These are phyloP conservation scores for Drosophila kanapiae DNA, from an alignment of 1,140 invertebrate species.

Conservation along the genomic window DNA sequence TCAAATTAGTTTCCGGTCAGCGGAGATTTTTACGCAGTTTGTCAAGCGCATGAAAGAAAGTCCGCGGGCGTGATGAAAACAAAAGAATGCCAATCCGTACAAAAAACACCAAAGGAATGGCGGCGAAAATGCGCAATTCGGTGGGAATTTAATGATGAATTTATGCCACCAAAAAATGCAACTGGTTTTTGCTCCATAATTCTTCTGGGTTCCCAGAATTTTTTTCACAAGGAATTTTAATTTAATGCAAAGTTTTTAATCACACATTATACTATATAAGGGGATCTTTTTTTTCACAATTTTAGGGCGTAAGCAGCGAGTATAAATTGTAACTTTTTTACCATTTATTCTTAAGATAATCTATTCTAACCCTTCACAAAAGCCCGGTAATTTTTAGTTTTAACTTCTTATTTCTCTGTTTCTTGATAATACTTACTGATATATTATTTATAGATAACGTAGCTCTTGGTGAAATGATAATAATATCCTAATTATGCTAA, in stretches of 20 bases:
- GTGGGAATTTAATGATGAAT: constrained; percentile 18
- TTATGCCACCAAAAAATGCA: constrained; percentile 9
- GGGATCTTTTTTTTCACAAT: too few relatives aligned
- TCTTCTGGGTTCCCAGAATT: neutral
- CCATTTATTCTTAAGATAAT: neutral
- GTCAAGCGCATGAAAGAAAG: constrained; percentile 61
- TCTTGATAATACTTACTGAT: neutral
- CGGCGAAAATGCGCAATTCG: constrained; percentile 4
- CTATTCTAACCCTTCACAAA: neutral
- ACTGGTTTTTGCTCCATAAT: neutral
- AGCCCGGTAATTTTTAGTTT: neutral
- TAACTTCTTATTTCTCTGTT: fast-evolving
- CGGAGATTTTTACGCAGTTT: constrained; percentile 75
- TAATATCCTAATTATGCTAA: neutral
- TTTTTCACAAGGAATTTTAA: neutral
- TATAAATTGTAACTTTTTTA: too few relatives aligned
- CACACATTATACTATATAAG: too few relatives aligned
- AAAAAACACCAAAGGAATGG: constrained; percentile 2
- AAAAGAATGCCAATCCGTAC: constrained; percentile 13
- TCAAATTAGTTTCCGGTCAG: constrained; percentile 83
- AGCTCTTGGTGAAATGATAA: neutral
- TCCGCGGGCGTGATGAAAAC: constrained; percentile 26
- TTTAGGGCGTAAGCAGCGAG: too few relatives aligned
- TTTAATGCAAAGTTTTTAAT: neutral
- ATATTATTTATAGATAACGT: neutral